Evolutionary conservation across 2,888 invertebrate species (phyloP), one percentile per base, ranked within the genome.

Genomic region (Chorisops tibialis): DNA sequence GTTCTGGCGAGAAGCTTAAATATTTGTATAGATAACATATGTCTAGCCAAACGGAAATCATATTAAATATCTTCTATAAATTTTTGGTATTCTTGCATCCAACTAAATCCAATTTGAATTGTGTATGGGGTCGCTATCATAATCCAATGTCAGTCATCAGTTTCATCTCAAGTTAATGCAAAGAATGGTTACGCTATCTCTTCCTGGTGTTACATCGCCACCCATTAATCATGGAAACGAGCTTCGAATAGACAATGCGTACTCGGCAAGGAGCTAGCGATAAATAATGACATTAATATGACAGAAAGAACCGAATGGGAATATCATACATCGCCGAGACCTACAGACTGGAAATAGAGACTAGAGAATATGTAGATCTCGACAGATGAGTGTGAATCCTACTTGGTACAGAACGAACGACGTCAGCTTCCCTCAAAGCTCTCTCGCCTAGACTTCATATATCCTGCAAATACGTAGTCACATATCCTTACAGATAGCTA

Each of bases 221-320:
- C 38, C 37, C 59, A 59, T 59, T 59, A 48, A 59, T 59, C 59
- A 59, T 59, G 47, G n/a, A 59, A 59, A 59, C 59, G 59, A 59
- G 59, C 48, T 48, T 21, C 59, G 59, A 47, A 59, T 59, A 59
- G 47, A 59, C 59, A 59, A 59, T 47, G 35, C 59, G 48, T 37
- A 59, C 35, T 30, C 49, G n/a, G 48, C 59, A 59, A 38, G 48
- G 48, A 59, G 49, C 47, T 48, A 39, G 59, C 39, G 59, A 59
- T 59, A 47, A 59, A 59, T 59, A 59, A 59, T 49, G 49, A 59
- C 49, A 49, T 47, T 59, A 59, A 59, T 59, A 59, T 59, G 59
- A 59, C 59, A 47, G 16, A 22, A 47, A 38, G 59, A 59, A 59
- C 30, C 30, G 30, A 30, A 30, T 30, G 9, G 30, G 30, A 9